Percentiles rank a stretch among this genome's conserved stretches.
Conservation (phyloP, 2,797 vertebrate species). For the Octomys mimax region DNA sequence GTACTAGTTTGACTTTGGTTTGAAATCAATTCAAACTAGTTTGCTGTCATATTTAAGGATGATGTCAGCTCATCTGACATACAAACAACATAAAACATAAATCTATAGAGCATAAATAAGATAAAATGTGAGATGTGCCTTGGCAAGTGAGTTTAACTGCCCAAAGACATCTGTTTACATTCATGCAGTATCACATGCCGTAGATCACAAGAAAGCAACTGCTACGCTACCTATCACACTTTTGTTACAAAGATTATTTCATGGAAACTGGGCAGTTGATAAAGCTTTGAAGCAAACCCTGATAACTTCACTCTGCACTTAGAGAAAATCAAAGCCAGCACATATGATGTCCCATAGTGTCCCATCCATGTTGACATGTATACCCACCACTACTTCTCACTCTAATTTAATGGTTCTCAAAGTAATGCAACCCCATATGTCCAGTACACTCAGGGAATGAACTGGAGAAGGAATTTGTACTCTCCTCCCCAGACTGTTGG, state of each 20-base stretch:
- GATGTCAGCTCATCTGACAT: background rate
- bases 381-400: background rate
- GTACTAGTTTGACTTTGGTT: background rate
- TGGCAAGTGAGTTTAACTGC: background rate
- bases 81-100: background rate
- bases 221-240: background rate
- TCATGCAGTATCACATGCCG: background rate
- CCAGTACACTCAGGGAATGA: no score
- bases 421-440: rapidly evolving
- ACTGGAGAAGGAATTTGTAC: background rate
- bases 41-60: background rate
- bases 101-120: background rate
- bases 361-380: no score
- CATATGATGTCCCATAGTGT: background rate
- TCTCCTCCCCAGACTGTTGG: background rate
- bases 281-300: background rate
- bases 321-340: background rate
- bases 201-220: background rate
- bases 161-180: background rate
- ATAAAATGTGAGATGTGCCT: background rate
- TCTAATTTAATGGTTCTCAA: background rate
- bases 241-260: background rate
- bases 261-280: background rate
- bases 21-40: background rate
- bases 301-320: background rate